Base-by-base conservation (phyloP, 1,140 invertebrate genomes). In the Polypedilum pembai region DNA sequence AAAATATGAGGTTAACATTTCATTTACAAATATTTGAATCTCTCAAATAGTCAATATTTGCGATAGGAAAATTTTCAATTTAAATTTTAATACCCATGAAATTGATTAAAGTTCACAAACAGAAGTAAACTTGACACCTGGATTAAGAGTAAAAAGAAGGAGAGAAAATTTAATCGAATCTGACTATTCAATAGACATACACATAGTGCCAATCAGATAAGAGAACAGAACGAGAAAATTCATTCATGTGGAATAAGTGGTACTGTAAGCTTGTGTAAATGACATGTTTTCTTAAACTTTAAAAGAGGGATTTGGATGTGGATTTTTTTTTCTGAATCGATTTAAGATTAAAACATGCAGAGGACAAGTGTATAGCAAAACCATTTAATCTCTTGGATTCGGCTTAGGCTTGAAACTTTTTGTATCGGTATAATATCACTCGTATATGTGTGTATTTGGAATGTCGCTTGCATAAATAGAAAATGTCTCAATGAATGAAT, bases 231-330 rank as follows among this genome's bases (percentile, higher is more conserved):
- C 15, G 45, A 56, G n/a, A n/a, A 7, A 56, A 56, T 15, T 56
- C n/a, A n/a, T 56, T 56, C 45, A 56, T 56, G 45, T 56, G 45
- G 12, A 56, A 56, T 56, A 56, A 56, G 45, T 56, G 45, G 45
- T 56, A 12, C 45, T 56, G 45, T 56, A 33, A 33, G 24, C 24
- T 33, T 33, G 24, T 33, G 24, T 33, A 56, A 56, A 56, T 56
- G 45, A 56, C 45, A 56, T 56, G 45, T 56, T 56, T 56, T 56
- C 45, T 56, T 56, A 15, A 56, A 56, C 45, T 56, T 56, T 56
- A 56, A 56, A 56, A 56, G 45, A 56, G 41, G 24, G 45, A 56
- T 56, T 56, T 56, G 45, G 10, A 56, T 56, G 45, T 15, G 12
- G 45, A 56, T 56, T n/a, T 56, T n/a, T n/a, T 12, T 56, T 15